These are phyloP conservation scores for Scaptomyza graminum DNA, from an alignment of 1,140 invertebrate genomes.

Conservation along the genomic window DNA sequence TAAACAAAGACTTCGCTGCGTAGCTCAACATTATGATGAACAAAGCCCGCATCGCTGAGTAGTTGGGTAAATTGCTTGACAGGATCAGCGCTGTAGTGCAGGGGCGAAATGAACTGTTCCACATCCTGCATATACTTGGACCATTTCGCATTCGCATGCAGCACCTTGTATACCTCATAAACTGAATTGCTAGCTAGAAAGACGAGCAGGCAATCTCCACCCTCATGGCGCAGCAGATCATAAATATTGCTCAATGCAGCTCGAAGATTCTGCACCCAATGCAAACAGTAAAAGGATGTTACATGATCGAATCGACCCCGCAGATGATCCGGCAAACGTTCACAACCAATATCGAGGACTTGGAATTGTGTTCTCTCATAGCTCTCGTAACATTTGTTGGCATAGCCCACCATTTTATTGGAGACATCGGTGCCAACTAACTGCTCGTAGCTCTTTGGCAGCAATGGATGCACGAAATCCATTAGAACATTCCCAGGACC, in stretches of 20 bases:
- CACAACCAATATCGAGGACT: slow-evolving; percentile 87
- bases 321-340: slow-evolving; percentile 63
- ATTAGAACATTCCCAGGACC: slow-evolving; percentile 90
- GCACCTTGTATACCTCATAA: slow-evolving; percentile 88
- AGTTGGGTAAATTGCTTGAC: slow-evolving; percentile 86
- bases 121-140: slow-evolving; percentile 88
- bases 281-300: slow-evolving; percentile 92
- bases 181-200: slow-evolving; percentile 89
- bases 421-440: slow-evolving; percentile 89
- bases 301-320: slow-evolving; percentile 87
- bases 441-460: slow-evolving; percentile 85
- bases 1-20: slow-evolving; percentile 87
- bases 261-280: slow-evolving; percentile 91
- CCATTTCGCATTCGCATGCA: slow-evolving; percentile 87
- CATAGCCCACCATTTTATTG: slow-evolving; percentile 88
- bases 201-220: slow-evolving; percentile 88
- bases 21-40: slow-evolving; percentile 87
- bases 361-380: slow-evolving; percentile 85
- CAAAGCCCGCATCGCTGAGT: slow-evolving; percentile 88
- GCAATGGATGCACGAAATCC: slow-evolving; percentile 87
- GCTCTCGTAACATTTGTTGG: slow-evolving; percentile 85
- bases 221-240: slow-evolving; percentile 50
- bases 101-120: slow-evolving; percentile 87
- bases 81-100: slow-evolving; percentile 87
- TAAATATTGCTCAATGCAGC: slow-evolving; percentile 84